phyloP scores from a whole-genome alignment of 1,140 invertebrate genomes.

The Meloidogyne hapla region DNA sequence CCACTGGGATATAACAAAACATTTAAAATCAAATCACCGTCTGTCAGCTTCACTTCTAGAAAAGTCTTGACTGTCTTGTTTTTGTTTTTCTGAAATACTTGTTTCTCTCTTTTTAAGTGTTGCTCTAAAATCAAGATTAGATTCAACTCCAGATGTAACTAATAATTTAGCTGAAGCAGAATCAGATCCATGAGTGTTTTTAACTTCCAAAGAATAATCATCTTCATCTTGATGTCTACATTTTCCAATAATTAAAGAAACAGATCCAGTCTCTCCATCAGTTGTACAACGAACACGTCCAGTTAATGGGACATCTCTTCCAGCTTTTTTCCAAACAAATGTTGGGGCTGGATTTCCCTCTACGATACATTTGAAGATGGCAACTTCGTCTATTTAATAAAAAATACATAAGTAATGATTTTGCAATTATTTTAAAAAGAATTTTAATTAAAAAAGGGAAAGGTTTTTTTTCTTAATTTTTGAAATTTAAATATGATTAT shows the following conservation, averaged over 20 bases:
- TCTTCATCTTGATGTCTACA: slow-evolving; percentile 94
- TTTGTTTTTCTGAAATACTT: slow-evolving; percentile 29
- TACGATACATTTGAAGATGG: slow-evolving; percentile 56
- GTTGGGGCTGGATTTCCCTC: slow-evolving; percentile 83
- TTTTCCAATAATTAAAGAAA: slow-evolving; percentile 90
- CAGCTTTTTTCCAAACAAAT: slow-evolving; percentile 90
- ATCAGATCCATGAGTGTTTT: slow-evolving; percentile 88
- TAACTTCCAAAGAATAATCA: slow-evolving; percentile 86
- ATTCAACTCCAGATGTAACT: slow-evolving; percentile 21
- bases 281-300: slow-evolving; percentile 24
- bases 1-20: too few relatives aligned
- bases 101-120: slow-evolving; percentile 83
- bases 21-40: slow-evolving; percentile 29
- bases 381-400: slow-evolving; percentile 56
- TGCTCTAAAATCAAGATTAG: slow-evolving; percentile 93
- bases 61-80: slow-evolving; percentile 40
- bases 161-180: slow-evolving; percentile 79
- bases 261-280: slow-evolving; percentile 56
- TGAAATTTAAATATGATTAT: too few relatives aligned
- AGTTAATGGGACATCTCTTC: slow-evolving; percentile 37
- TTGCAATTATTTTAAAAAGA: too few relatives aligned
- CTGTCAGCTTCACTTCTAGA: slow-evolving; percentile 59
- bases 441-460: too few relatives aligned
- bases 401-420: too few relatives aligned
- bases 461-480: too few relatives aligned